These are phyloP conservation scores for Samia ricini DNA, from an alignment of 1,140 invertebrate genomes.

Conservation along the genomic window DNA sequence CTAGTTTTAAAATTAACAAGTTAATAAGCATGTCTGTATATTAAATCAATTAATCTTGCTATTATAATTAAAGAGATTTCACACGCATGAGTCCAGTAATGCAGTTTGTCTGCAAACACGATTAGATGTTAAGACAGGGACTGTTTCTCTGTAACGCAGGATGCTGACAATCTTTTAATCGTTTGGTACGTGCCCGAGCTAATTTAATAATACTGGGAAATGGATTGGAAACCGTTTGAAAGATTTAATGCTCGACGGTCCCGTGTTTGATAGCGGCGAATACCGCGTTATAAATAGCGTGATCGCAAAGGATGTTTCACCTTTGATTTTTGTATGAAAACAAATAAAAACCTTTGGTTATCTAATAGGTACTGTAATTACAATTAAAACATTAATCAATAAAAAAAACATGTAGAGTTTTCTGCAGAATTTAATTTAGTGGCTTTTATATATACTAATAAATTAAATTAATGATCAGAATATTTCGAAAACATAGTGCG, in stretches of 20 bases:
- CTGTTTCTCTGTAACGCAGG: neutral
- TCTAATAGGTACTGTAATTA: no score
- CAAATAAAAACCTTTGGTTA: no score
- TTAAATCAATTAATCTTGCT: no score
- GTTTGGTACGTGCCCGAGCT: neutral
- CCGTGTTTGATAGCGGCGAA: neutral
- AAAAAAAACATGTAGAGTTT: no score
- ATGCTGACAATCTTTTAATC: conserved; percentile 1
- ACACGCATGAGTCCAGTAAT: neutral
- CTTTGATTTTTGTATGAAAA: neutral
- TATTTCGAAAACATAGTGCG: no score
- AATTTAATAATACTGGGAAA: conserved; percentile 1
- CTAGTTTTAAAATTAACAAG: no score
- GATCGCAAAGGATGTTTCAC: neutral
- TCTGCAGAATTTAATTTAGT: no score
- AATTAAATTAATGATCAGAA: no score
- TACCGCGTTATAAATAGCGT: neutral
- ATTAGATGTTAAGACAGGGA: neutral
- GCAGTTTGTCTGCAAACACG: neutral
- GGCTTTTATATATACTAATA: no score
- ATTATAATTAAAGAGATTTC: no score
- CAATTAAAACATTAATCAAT: no score
- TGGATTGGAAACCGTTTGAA: neutral
- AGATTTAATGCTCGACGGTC: neutral
- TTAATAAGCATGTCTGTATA: no score